These are phyloP conservation scores for Cosmopolites sordidus DNA, from an alignment of 2,888 invertebrate species.

Conservation along the genomic window DNA sequence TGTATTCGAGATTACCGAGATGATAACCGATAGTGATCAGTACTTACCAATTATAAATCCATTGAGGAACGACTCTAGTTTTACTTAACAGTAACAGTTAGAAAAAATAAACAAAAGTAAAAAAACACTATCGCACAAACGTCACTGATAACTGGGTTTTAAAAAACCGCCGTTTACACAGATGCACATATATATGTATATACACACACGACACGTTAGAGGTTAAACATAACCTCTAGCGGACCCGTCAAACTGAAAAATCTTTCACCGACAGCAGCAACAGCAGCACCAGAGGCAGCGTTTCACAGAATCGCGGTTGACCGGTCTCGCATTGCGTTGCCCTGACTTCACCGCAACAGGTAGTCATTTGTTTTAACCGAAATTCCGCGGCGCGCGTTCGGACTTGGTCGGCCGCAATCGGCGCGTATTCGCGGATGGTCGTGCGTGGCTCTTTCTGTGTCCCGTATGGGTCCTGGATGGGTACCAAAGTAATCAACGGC, in stretches of 20 bases:
- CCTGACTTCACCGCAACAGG: constrained; percentile 29
- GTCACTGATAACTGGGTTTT: no score
- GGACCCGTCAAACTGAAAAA: constrained; percentile 19
- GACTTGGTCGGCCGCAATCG: background rate
- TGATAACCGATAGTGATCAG: no score
- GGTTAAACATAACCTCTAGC: constrained; percentile 25
- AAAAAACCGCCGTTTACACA: no score
- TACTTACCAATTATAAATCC: no score
- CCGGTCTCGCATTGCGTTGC: constrained; percentile 25
- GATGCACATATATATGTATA: background rate
- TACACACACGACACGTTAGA: constrained; percentile 20
- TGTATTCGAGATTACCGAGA: no score
- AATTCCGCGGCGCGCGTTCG: constrained; percentile 12
- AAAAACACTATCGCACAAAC: no score
- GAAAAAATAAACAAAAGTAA: no score
- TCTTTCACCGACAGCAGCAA: background rate
- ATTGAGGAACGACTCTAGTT: no score
- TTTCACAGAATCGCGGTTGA: constrained; percentile 24
- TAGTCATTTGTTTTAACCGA: constrained; percentile 25
- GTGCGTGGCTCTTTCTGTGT: constrained; percentile 12
- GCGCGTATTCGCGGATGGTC: background rate
- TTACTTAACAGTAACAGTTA: no score
- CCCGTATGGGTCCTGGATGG: no score
- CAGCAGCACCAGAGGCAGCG: constrained; percentile 9
- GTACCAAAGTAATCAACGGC: no score